These are phyloP conservation scores for Lymantria dispar DNA, from an alignment of 2,888 invertebrate genomes.

Conservation along the genomic window DNA sequence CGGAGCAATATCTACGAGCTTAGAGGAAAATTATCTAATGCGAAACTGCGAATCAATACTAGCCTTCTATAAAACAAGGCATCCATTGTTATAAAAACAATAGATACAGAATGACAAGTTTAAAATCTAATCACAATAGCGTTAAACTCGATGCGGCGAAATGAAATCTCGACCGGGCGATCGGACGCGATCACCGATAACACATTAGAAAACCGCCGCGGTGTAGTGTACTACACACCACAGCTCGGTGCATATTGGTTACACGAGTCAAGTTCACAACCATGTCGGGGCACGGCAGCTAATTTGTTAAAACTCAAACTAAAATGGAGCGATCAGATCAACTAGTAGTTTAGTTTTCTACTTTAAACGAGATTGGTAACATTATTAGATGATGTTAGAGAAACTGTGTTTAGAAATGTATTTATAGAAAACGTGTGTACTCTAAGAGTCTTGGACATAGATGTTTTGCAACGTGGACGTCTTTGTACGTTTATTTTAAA, in stretches of 20 bases:
- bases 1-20: too few relatives aligned
- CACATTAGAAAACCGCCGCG: slow-evolving; percentile 63
- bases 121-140: slow-evolving; percentile 41
- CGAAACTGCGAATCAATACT: too few relatives aligned
- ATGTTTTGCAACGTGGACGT: too few relatives aligned
- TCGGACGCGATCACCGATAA: slow-evolving; percentile 55
- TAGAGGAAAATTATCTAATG: too few relatives aligned
- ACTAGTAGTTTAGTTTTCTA: too few relatives aligned
- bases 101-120: slow-evolving; percentile 29
- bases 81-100: slow-evolving; percentile 3
- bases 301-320: slow-evolving; percentile 42
- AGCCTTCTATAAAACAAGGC: too few relatives aligned
- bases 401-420: too few relatives aligned
- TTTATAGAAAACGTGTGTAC: too few relatives aligned
- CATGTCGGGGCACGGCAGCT: slow-evolving; percentile 13
- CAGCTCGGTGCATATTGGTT: slow-evolving; percentile 58
- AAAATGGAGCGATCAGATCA: slow-evolving; percentile 44
- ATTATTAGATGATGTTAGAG: too few relatives aligned
- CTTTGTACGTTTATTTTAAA: too few relatives aligned
- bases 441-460: too few relatives aligned
- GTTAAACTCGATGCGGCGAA: slow-evolving; percentile 36
- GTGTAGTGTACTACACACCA: slow-evolving; percentile 42
- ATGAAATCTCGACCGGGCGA: slow-evolving; percentile 55
- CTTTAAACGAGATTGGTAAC: too few relatives aligned
- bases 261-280: slow-evolving; percentile 45